These are phyloP conservation scores for Stenoptilia bipunctidactyla DNA, from an alignment of 2,888 invertebrate genomes.

Conservation along the genomic window DNA sequence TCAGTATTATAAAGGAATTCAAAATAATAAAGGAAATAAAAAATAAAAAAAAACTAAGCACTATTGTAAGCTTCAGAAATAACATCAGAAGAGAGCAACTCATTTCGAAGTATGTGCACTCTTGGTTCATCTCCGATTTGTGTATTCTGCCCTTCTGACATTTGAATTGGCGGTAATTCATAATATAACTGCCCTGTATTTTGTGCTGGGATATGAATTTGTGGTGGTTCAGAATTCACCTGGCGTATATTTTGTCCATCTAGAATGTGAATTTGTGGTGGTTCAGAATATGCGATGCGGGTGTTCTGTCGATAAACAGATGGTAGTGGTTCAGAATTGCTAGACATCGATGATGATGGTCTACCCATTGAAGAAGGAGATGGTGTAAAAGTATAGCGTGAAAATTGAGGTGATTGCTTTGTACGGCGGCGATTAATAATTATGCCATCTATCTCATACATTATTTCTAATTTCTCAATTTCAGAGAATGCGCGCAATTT, in stretches of 20 bases:
- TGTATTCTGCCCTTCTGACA: too few species aligned
- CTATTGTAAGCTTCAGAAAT: not conserved
- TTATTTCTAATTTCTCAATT: constrained; percentile 11
- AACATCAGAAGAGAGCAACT: not conserved
- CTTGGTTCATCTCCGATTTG: too few species aligned
- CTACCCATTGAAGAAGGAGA: not conserved
- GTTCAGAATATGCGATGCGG: not conserved
- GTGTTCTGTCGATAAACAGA: too few species aligned
- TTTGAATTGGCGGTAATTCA: too few species aligned
- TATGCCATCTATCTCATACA: constrained; percentile 14
- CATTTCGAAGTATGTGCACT: too few species aligned
- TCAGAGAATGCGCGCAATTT: constrained; percentile 15
- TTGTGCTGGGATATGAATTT: too few species aligned
- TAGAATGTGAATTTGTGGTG: constrained; percentile 9
- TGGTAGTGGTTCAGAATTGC: too few species aligned
- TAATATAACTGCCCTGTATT: too few species aligned
- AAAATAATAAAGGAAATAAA: too few species aligned
- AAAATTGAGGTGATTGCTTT: constrained; percentile 3
- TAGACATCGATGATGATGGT: not conserved
- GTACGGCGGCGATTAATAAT: constrained; percentile 8
- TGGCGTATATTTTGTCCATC: constrained; percentile 8
- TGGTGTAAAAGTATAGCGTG: not conserved
- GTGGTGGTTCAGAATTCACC: not conserved
- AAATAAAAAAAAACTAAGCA: too few species aligned
- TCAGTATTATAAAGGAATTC: too few species aligned